A percentile compares a stretch with the other conserved stretches of the same genome.
phyloP scores from a whole-genome alignment of 1,140 invertebrate species.

The Centruroides sculpturatus region DNA sequence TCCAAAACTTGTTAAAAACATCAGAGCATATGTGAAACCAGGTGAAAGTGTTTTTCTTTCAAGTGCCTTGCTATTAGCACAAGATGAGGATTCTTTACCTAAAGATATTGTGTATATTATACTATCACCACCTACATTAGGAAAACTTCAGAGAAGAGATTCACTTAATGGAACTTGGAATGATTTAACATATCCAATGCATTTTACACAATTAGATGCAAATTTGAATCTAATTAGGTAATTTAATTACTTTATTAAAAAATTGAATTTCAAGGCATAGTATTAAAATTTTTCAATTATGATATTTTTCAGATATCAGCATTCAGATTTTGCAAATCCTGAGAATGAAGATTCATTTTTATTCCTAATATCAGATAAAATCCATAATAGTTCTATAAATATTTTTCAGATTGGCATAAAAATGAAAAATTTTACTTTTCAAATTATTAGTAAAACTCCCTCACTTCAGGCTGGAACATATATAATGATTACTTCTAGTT shows the following conservation, averaged over 20 bases:
- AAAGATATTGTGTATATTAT: slow-evolving; percentile 5
- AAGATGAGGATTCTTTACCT: slow-evolving; percentile 7
- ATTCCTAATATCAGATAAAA: too few species aligned
- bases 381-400: too few species aligned
- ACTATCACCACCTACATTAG: neutral
- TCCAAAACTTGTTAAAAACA: slow-evolving; percentile 4
- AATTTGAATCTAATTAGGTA: slow-evolving; percentile 11
- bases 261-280: neutral
- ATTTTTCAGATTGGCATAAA: too few species aligned
- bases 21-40: slow-evolving; percentile 3
- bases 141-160: slow-evolving; percentile 3
- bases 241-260: neutral
- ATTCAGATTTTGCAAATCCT: too few species aligned
- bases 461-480: too few species aligned
- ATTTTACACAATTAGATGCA: slow-evolving; percentile 11
- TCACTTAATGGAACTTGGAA: neutral
- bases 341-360: too few species aligned
- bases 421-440: too few species aligned
- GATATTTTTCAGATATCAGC: too few species aligned
- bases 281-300: too few species aligned
- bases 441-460: too few species aligned
- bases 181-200: neutral
- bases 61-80: slow-evolving; percentile 1
- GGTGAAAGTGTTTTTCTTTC: slow-evolving; percentile 1
- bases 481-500: too few species aligned